These are phyloP conservation scores for Australoheros facetus DNA, from an alignment of 2,797 vertebrate genomes.

Conservation along the genomic window DNA sequence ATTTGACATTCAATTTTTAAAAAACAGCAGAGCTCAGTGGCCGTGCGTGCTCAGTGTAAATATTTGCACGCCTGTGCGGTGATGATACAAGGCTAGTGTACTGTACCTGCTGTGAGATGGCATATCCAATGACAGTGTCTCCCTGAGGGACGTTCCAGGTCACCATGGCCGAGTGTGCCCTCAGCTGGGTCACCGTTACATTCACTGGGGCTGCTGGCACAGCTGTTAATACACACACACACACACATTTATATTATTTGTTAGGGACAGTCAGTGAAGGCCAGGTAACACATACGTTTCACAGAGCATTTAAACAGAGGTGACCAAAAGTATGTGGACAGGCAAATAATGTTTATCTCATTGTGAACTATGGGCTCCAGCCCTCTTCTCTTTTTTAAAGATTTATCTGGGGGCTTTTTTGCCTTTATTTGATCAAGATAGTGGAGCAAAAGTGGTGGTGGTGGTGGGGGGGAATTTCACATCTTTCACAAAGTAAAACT, in stretches of 20 bases:
- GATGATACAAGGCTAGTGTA: background rate
- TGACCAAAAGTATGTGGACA: background rate
- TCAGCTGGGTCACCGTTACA: conserved; percentile 93
- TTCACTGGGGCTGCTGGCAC: conserved; percentile 93
- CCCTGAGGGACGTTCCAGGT: conserved; percentile 96
- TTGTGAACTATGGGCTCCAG: background rate
- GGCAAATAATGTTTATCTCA: background rate
- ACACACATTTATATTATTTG: background rate
- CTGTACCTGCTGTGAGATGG: conserved; percentile 93
- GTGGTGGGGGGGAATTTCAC: background rate
- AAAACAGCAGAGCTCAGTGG: background rate
- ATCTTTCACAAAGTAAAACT: background rate
- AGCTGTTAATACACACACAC: conserved; percentile 58
- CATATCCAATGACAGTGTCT: conserved; percentile 94
- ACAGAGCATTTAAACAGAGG: background rate
- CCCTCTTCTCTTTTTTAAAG: background rate
- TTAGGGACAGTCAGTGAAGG: background rate
- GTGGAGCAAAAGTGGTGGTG: background rate
- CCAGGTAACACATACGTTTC: background rate
- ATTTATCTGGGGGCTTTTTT: background rate
- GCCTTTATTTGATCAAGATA: background rate
- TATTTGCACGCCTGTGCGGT: background rate
- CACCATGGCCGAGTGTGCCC: conserved; percentile 93
- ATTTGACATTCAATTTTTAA: background rate
- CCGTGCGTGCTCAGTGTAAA: background rate